Base-by-base conservation (phyloP, 2,797 vertebrate species). In the Tadarida brasiliensis region DNA sequence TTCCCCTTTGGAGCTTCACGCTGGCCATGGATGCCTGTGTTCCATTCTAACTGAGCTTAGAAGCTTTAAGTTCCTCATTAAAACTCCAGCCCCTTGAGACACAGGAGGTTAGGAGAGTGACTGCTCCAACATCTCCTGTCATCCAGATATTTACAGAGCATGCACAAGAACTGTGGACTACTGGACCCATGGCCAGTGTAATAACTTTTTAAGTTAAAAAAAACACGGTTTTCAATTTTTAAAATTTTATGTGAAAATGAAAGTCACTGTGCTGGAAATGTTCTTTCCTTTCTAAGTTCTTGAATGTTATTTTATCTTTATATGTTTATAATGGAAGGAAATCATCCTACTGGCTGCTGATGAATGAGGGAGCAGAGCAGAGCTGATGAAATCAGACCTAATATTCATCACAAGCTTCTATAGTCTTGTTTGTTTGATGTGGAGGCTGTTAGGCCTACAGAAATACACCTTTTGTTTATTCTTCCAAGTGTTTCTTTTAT, bases 391-490 rank as follows among this genome's bases (percentile, higher is more conserved):
- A 54, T 59, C 73, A 39, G 39, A 86, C 4, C 28, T 54, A 59
- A 83, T 20, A 39, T 26, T 95, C 47, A 57, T 10, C 61, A 82
- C 20, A 61, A 67, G 26, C 10, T n/a, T 91, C 65, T 39, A 4
- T 5, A 44, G 24, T 77, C 61, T 71, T 71, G 4, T 90, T 81
- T 94, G 81, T 86, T 96, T 91, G 83, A 90, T 26, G 61, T 80
- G 17, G 56, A 74, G 67, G 68, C 51, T 80, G 7, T 74, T 80
- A 86, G 82, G 33, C 33, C 82, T 63, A 35, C 10, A 3, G 96
- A 97, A 97, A 91, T 56, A 68, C 94, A 97, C 95, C 96, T 96
- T 97, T 63, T 96, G 97, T 97, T 97, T 97, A 95, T 82, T 14
- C 94, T 95, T 91, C 88, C 91, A 96, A 96, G 78, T 70, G 76